Base-by-base conservation (phyloP, 2,113 vertebrate species). In the Perca fluviatilis region DNA sequence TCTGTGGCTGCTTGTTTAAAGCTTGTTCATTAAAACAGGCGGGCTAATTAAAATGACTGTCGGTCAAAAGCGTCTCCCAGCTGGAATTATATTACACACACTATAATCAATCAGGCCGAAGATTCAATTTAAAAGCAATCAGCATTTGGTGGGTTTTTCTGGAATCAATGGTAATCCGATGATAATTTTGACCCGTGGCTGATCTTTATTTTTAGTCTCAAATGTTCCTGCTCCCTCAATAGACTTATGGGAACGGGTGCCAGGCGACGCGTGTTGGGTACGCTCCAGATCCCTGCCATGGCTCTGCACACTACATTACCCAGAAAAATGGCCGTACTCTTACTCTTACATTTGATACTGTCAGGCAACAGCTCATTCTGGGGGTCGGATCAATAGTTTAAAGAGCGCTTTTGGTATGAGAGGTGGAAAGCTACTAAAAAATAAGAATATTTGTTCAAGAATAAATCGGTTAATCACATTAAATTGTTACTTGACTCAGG, bases 81-180 rank as follows among this genome's bases (percentile, higher is more conserved):
- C 66, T 62, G 73, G 87, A 92, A 93, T 93, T 87, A 84, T 92
- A 91, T 93, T 92, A 92, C 79, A 84, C 58, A 25, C 61, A 23
- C 83, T 19, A 30, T 82, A 88, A 95, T 96, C 94, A 93, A 93
- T 96, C 92, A 94, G 85, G 72, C 47, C 72, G 21, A 49, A 85
- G 90, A 95, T 95, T 95, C 63, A 88, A 96, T 96, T 95, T 95
- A 92, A 93, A 95, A 93, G 86, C 93, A 93, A 95, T 96, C 92
- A 93, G 92, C 75, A 61, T 92, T 90, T 83, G 80, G 82, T 76
- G 72, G 83, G 80, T 88, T 93, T 43, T 92, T 91, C 80, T 76
- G 67, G 33, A 84, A 94, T 95, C 94, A 85, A 95, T 95, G 81
- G 66, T 95, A 95, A 96, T 92, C 88, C 1, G 71, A 94, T 95